phyloP scores from a whole-genome alignment of 1,140 invertebrate species.

The Luehdorfia chinensis region DNA sequence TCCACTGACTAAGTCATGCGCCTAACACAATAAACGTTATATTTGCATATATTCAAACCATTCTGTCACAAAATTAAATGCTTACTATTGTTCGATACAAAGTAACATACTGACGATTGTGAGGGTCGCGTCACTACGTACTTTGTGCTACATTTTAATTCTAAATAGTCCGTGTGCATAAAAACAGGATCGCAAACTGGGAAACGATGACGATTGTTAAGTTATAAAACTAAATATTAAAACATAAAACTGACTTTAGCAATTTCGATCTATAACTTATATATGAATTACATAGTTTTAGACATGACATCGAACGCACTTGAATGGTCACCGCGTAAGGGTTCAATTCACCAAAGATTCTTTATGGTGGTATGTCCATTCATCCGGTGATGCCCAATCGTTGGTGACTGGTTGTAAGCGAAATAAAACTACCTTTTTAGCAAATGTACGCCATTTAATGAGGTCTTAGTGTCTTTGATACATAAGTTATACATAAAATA shows the following conservation, averaged over 20 bases:
- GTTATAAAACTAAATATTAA: slow-evolving; percentile 7
- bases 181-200: slow-evolving; percentile 24
- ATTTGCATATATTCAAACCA: slow-evolving; percentile 31
- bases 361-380: slow-evolving; percentile 69
- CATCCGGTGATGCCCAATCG: slow-evolving; percentile 18
- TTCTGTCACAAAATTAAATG: slow-evolving; percentile 66
- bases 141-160: slow-evolving; percentile 9
- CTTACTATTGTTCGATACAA: slow-evolving; percentile 32
- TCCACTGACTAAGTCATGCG: slow-evolving; percentile 25
- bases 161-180: slow-evolving; percentile 21
- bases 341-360: slow-evolving; percentile 31
- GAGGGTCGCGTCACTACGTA: slow-evolving; percentile 10
- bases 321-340: background rate
- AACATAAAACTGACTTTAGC: slow-evolving; percentile 23
- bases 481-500: slow-evolving; percentile 51
- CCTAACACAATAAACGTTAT: slow-evolving; percentile 27
- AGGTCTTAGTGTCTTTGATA: slow-evolving; percentile 65
- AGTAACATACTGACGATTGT: slow-evolving; percentile 6
- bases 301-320: background rate
- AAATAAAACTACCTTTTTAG: slow-evolving; percentile 68
- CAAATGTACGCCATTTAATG: slow-evolving; percentile 68
- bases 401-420: slow-evolving; percentile 25
- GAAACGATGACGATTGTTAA: slow-evolving; percentile 9
- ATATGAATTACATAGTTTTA: slow-evolving; percentile 10
- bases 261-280: slow-evolving; percentile 25